Evolutionary conservation across 2,113 vertebrate genomes (phyloP).

Genomic region (Chauna torquata): DNA sequence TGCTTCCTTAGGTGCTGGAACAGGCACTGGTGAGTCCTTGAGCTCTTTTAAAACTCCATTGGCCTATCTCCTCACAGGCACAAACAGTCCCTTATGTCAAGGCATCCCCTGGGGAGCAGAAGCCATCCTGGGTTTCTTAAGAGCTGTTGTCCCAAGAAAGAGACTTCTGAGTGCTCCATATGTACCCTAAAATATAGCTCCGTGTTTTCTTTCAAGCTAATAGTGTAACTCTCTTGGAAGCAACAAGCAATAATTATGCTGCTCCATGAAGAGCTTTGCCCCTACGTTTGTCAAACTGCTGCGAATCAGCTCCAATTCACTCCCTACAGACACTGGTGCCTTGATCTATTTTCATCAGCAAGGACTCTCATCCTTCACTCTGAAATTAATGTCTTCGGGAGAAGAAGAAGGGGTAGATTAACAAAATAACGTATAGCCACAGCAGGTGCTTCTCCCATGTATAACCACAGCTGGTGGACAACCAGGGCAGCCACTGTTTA

Average conservation of each 20-base stretch:
- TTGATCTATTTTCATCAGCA: not conserved
- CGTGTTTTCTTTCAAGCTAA: not conserved
- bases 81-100: not conserved
- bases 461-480: not conserved
- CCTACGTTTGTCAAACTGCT: not conserved
- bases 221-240: not conserved
- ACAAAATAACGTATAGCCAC: not conserved
- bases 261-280: not conserved
- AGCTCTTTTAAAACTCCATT: not conserved
- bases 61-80: not conserved
- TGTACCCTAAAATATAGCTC: not conserved
- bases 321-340: not conserved
- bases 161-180: not conserved
- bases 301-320: not conserved
- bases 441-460: not conserved
- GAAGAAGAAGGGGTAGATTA: not conserved
- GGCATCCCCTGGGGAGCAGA: not conserved
- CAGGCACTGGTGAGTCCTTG: not conserved
- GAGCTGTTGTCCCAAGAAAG: not conserved
- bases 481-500: not conserved
- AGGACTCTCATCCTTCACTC: not conserved
- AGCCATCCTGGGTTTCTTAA: not conserved
- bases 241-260: not conserved
- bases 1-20: not conserved
- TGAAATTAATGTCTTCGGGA: not conserved